These are phyloP conservation scores for Athripsodes cinereus DNA, from an alignment of 2,888 invertebrate species.

Conservation along the genomic window DNA sequence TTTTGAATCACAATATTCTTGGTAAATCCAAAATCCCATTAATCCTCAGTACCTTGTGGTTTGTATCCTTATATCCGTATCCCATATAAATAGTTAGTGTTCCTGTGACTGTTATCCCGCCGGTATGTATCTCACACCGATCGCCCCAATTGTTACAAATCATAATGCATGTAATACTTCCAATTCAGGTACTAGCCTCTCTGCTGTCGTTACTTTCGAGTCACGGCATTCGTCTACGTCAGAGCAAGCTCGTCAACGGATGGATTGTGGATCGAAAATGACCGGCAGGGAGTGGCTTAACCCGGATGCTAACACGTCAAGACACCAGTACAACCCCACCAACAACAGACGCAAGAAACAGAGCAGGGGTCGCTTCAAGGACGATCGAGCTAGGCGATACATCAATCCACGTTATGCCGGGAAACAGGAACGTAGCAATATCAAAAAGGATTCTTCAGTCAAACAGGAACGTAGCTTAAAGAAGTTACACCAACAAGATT, in stretches of 20 bases:
- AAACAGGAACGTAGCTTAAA: not conserved
- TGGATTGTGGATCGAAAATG: conserved; percentile 12
- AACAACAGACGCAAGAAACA: not conserved
- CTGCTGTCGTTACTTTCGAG: conserved; percentile 5
- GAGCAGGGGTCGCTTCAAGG: conserved; percentile 4
- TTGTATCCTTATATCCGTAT: not conserved
- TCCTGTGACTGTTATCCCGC: not conserved
- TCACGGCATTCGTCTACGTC: conserved; percentile 1
- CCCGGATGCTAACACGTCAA: conserved; percentile 11
- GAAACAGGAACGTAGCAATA: conserved; percentile 50
- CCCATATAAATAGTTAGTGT: too few relatives aligned
- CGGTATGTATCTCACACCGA: conserved; percentile 4
- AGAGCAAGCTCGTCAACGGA: not conserved
- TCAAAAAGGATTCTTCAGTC: not conserved
- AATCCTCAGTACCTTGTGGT: not conserved
- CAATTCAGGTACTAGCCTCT: conserved; percentile 15
- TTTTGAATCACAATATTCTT: not conserved
- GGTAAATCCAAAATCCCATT: not conserved
- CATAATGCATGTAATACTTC: not conserved
- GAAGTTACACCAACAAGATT: conserved; percentile 2
- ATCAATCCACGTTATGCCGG: conserved; percentile 31
- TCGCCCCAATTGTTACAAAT: conserved; percentile 8
- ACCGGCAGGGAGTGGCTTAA: conserved; percentile 5
- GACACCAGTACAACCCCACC: not conserved
- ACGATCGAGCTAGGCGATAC: not conserved